Percentiles rank a stretch among this genome's conserved stretches.
Conservation (phyloP, 2,888 invertebrate genomes). For the Panopea generosa region DNA sequence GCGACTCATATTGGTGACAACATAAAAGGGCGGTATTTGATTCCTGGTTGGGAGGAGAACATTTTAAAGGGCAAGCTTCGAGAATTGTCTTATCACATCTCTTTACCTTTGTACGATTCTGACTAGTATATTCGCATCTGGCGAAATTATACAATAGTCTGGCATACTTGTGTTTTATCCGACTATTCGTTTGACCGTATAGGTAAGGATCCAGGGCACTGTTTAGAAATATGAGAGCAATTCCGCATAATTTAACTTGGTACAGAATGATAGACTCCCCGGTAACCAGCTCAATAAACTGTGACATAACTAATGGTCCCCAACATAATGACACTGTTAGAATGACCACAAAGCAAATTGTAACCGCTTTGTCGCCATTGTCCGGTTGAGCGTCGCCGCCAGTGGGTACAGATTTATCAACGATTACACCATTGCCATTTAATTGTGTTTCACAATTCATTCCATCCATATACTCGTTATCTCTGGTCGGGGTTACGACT, state of each 20-base stretch:
- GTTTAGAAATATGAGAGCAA: constrained; percentile 78
- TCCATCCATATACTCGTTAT: constrained; percentile 37
- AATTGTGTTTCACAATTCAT: constrained; percentile 42
- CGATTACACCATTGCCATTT: constrained; percentile 31
- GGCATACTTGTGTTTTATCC: constrained; percentile 67
- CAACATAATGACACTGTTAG: constrained; percentile 76
- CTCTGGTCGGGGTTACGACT: constrained; percentile 9
- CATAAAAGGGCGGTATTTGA: constrained; percentile 27
- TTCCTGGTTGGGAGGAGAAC: constrained; percentile 36
- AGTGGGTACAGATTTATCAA: constrained; percentile 37
- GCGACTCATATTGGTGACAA: constrained; percentile 12
- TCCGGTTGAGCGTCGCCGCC: constrained; percentile 62
- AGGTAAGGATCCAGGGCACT: constrained; percentile 78
- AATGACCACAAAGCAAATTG: constrained; percentile 76
- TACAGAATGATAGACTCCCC: constrained; percentile 78
- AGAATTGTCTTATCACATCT: constrained; percentile 16
- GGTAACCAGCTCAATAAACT: constrained; percentile 71
- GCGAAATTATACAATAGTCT: constrained; percentile 41
- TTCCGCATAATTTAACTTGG: constrained; percentile 79
- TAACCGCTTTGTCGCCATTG: constrained; percentile 74
- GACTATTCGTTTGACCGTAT: constrained; percentile 74
- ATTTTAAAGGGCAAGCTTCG: constrained; percentile 26
- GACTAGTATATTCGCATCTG: constrained; percentile 33
- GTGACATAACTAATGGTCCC: constrained; percentile 76
- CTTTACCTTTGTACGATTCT: constrained; percentile 13